phyloP scores from a whole-genome alignment of 2,113 vertebrate genomes.

The Varanus salvator region DNA sequence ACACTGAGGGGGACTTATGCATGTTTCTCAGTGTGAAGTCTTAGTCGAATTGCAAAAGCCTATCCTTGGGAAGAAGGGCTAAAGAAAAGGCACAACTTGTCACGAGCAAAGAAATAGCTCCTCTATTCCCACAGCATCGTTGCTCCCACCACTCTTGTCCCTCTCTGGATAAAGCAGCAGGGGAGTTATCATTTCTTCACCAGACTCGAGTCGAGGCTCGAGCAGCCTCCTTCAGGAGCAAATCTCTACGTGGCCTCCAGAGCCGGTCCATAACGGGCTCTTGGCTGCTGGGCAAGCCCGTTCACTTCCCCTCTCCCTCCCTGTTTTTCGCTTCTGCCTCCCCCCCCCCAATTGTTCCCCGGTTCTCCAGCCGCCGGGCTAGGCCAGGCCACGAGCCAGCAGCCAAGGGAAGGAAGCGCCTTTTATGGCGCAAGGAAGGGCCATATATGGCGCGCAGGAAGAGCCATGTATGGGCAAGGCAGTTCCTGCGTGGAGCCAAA shows the following conservation, averaged over 20 bases:
- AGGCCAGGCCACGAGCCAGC: constrained; percentile 62
- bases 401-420: constrained; percentile 68
- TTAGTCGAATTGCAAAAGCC: background rate
- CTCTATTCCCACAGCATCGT: background rate
- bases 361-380: background rate
- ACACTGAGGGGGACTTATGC: background rate
- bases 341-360: background rate
- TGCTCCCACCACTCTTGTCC: background rate
- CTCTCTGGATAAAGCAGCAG: background rate
- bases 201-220: background rate
- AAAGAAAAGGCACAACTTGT: background rate
- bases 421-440: constrained; percentile 72
- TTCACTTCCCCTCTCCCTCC: background rate
- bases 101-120: background rate
- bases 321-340: background rate
- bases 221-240: background rate
- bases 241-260: background rate
- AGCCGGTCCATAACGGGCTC: background rate
- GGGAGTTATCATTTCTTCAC: background rate
- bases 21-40: background rate
- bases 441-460: constrained; percentile 65
- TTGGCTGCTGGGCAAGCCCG: background rate
- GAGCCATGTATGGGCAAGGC: constrained; percentile 63
- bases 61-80: background rate
- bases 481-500: constrained; percentile 17